Evolutionary conservation across 2,113 vertebrate genomes (phyloP).

Genomic region (Syngnathus floridae): DNA sequence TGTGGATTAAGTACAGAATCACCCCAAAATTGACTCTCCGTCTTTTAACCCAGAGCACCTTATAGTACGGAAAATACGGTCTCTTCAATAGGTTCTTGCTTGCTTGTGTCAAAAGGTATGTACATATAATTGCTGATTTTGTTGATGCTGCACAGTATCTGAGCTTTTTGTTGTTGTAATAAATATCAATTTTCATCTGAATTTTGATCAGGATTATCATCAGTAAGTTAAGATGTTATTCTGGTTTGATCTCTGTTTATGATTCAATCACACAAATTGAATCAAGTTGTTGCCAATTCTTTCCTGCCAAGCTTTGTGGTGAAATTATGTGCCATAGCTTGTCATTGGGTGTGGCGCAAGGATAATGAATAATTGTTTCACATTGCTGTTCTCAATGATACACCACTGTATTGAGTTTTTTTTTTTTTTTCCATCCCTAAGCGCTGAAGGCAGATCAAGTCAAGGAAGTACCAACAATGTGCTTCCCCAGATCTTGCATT

Average conservation of each 20-base stretch:
- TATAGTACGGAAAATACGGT: no score
- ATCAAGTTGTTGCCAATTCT: neutral
- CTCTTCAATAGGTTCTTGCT: no score
- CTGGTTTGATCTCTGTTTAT: neutral
- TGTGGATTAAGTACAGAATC: no score
- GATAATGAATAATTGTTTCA: neutral
- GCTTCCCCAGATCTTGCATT: neutral
- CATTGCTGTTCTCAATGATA: neutral
- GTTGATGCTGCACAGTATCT: no score
- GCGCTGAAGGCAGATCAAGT: neutral
- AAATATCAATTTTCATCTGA: no score
- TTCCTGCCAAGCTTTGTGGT: neutral
- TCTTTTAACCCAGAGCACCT: no score
- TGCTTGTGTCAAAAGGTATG: no score
- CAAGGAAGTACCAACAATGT: neutral
- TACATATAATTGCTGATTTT: no score
- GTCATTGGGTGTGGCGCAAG: neutral
- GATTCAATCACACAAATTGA: neutral
- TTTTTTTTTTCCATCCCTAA: neutral
- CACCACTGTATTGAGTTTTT: neutral
- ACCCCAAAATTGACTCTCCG: no score
- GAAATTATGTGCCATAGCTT: neutral
- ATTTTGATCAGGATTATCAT: no score
- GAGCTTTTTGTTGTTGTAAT: no score
- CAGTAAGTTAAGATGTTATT: no score